Conservation (phyloP, 2,113 vertebrate genomes). For the Enhydra lutris region DNA sequence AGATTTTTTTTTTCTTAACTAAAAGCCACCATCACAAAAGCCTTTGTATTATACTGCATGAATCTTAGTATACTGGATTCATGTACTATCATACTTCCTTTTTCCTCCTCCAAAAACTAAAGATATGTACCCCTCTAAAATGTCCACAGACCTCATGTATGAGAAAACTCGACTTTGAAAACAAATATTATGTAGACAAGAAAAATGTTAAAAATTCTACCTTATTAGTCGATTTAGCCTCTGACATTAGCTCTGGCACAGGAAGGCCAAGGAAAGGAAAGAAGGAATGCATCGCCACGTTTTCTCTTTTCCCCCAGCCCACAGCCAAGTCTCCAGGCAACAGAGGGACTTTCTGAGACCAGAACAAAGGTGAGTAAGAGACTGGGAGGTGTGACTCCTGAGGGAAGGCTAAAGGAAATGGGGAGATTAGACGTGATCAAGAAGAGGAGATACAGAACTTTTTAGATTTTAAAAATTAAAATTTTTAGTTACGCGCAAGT, state of each 20-base stretch:
- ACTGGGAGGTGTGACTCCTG: too few relatives aligned
- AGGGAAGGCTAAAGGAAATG: too few relatives aligned
- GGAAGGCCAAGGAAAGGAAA: neutral
- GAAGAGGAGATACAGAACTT: neutral
- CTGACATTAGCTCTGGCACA: neutral
- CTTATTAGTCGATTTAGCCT: neutral
- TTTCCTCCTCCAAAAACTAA: neutral
- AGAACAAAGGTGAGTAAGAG: too few relatives aligned
- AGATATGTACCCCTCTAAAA: neutral
- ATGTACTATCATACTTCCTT: neutral
- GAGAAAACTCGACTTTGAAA: neutral
- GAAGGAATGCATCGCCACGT: accelerated
- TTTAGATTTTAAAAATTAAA: slow-evolving; percentile 9
- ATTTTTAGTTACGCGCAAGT: slow-evolving; percentile 48
- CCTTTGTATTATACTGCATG: neutral
- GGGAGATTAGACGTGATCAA: neutral
- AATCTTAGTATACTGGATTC: neutral
- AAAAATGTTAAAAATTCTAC: neutral
- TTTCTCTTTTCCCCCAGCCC: neutral
- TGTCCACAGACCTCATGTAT: neutral
- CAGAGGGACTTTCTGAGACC: neutral
- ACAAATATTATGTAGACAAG: neutral
- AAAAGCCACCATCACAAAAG: neutral
- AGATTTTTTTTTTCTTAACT: neutral
- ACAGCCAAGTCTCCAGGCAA: neutral